Evolutionary conservation across 2,888 invertebrate species (phyloP).

Genomic region (Diogma glabrata): DNA sequence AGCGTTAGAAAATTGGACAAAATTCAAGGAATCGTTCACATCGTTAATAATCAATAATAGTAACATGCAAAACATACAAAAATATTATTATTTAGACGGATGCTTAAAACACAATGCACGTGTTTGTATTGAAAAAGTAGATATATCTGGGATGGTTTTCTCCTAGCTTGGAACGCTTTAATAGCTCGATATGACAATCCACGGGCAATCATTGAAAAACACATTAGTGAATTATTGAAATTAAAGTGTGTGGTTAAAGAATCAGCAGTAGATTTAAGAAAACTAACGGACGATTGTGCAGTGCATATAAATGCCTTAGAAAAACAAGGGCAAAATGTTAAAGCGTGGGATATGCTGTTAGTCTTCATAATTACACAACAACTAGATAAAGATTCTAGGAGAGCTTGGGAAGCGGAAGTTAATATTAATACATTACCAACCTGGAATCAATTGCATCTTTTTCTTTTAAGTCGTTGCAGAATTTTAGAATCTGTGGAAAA

Average conservation of each 20-base stretch:
- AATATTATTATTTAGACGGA: background rate
- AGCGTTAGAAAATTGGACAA: background rate
- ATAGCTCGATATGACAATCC: background rate
- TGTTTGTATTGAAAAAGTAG: background rate
- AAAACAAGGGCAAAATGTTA: background rate
- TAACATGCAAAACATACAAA: background rate
- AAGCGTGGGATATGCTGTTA: no score
- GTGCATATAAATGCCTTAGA: background rate
- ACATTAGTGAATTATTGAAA: background rate
- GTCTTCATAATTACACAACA: background rate
- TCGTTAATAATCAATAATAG: background rate
- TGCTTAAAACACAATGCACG: background rate
- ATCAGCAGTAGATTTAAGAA: no score
- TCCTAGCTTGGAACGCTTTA: background rate
- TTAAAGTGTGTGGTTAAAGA: no score
- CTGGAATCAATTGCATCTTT: background rate
- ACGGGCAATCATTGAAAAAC: conserved; percentile 1
- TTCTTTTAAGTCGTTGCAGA: background rate
- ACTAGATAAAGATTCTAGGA: background rate
- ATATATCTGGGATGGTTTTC: background rate
- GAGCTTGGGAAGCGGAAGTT: background rate
- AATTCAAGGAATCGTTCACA: background rate
- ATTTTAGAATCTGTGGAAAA: background rate
- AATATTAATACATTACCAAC: background rate
- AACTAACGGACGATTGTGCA: background rate